A percentile compares a stretch with the other conserved stretches of the same genome.
These are phyloP conservation scores for Physella acuta DNA, from an alignment of 1,140 invertebrate species.

Conservation along the genomic window DNA sequence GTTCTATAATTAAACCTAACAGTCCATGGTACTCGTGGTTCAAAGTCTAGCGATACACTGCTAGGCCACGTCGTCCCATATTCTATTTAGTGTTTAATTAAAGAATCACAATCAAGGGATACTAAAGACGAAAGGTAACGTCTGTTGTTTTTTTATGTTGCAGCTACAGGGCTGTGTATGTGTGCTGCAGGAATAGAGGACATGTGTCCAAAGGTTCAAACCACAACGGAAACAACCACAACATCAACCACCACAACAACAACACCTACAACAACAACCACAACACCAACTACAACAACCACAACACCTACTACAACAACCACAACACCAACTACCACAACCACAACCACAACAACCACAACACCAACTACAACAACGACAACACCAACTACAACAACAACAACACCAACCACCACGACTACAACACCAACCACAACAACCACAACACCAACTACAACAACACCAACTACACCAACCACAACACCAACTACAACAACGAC, in stretches of 20 bases:
- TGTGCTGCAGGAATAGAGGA: neutral
- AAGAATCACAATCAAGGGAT: no score
- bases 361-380: neutral
- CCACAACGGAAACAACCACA: neutral
- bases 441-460: neutral
- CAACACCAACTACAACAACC: neutral
- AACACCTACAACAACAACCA: no score
- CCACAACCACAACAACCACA: neutral
- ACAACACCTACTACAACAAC: neutral
- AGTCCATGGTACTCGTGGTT: no score
- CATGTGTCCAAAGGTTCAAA: neutral
- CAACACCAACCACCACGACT: neutral
- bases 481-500: neutral
- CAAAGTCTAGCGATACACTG: no score
- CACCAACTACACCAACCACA: neutral
- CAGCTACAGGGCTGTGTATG: neutral
- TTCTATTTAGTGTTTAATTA: no score
- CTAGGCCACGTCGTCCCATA: no score
- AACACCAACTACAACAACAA: neutral
- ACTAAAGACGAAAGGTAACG: no score
- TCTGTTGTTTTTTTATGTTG: neutral
- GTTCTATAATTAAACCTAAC: no score
- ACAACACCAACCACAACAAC: neutral
- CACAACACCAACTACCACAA: neutral
- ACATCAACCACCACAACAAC: neutral